Evolutionary conservation across 64 coral and sea anemone genomes (phyloP), one percentile per base, ranked within the genome.

Genomic region (Pachyseris speciosa): DNA sequence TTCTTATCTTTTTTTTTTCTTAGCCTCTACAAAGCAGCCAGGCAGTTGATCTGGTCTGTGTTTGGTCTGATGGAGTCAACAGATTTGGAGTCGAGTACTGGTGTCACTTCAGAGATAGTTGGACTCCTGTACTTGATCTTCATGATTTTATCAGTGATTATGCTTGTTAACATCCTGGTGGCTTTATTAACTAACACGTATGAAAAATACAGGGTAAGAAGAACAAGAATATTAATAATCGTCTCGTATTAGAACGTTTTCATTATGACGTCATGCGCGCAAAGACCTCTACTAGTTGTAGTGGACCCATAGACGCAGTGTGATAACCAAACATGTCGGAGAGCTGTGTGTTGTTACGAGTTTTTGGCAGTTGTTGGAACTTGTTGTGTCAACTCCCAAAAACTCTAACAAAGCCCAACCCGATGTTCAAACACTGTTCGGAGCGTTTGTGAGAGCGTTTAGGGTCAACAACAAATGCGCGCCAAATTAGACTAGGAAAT

Each of bases 81-180:
- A 7, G 13, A 36, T 3, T 1, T 90, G 30, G 20, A 28, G 9
- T 16, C 45, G 9, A 4, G 37, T 33, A 13, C n/a, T 5, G 31
- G 1, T 22, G 9, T 32, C 6, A 17, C 88, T 4, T 22, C 9
- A 2, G 5, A 37, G 3, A 20, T 90, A 17, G 42, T 37, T 0
- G 1, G 2, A 17, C 17, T 2, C 11, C 73, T 90, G 6, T 90
- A 90, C 55, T 29, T 64, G 15, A 10, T 80, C 0, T 90, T 90
- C 22, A 37, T 90, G 6, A 50, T 90, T 68, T 51, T 90, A 9
- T 44, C 58, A 16, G 75, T 83, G 10, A 83, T 90, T 17, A 90
- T 90, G 88, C 13, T 90, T 74, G 9, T 69, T 20, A 83, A 90
- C 29, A 68, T 81, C 27, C 39, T 90, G 27, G 88, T 90, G 39